Percentiles rank a stretch among this genome's conserved stretches.
These are phyloP conservation scores for Sepiola atlantica DNA, from an alignment of 2,888 invertebrate genomes.

Conservation along the genomic window DNA sequence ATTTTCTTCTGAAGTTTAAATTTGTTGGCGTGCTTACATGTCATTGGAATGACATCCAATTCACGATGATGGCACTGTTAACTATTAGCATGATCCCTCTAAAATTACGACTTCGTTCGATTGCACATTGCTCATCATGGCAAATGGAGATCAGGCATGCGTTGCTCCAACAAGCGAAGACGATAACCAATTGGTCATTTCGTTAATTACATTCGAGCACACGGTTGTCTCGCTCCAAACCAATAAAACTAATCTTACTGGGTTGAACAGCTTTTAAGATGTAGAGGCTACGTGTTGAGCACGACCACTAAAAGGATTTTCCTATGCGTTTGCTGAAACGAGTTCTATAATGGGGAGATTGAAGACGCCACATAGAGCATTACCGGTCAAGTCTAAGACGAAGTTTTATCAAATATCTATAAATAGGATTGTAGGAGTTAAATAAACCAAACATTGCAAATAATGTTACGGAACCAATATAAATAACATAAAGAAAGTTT, in stretches of 20 bases:
- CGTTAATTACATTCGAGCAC: neutral
- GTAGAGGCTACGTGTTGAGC: neutral
- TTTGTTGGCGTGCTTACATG: neutral
- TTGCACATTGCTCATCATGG: neutral
- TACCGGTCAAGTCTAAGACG: neutral
- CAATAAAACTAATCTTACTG: slow-evolving; percentile 32
- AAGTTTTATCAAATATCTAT: no score
- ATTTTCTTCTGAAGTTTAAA: neutral
- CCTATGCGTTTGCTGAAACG: neutral
- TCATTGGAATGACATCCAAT: neutral
- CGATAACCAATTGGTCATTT: neutral
- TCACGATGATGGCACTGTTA: neutral
- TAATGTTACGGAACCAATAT: no score
- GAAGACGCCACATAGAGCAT: neutral
- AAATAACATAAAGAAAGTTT: no score
- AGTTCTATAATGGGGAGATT: neutral
- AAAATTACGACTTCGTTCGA: neutral
- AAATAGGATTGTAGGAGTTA: no score
- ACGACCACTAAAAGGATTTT: neutral
- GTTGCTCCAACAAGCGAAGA: neutral
- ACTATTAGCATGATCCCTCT: neutral
- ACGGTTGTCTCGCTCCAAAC: neutral
- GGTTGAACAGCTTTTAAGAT: neutral
- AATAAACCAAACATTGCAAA: no score
- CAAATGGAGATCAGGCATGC: neutral